Percentiles rank a stretch among this genome's conserved stretches.
These are phyloP conservation scores for Diarsia brunnea DNA, from an alignment of 2,888 invertebrate genomes.

Conservation along the genomic window DNA sequence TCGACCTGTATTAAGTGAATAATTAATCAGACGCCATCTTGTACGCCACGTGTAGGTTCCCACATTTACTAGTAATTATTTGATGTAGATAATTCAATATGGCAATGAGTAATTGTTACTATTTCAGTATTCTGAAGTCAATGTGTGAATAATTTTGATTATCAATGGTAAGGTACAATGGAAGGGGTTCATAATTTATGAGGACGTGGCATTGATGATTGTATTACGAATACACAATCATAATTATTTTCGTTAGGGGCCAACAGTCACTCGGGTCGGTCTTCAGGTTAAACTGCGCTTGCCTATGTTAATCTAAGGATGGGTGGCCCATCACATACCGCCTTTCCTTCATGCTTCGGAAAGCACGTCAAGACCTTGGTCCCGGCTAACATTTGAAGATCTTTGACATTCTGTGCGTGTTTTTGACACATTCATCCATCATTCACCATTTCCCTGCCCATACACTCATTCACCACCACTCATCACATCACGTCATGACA, in stretches of 20 bases:
- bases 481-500: too few species aligned
- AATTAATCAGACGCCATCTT: slow-evolving; percentile 28
- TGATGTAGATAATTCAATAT: slow-evolving; percentile 17
- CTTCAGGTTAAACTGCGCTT: too few species aligned
- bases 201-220: not conserved
- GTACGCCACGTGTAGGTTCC: slow-evolving; percentile 21
- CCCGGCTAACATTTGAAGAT: too few species aligned
- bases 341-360: too few species aligned
- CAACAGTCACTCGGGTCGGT: too few species aligned
- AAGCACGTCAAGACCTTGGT: too few species aligned
- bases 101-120: slow-evolving; percentile 6
- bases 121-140: not conserved
- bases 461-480: too few species aligned
- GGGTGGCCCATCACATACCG: too few species aligned
- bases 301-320: too few species aligned
- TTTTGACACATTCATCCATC: too few species aligned
- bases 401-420: too few species aligned
- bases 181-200: slow-evolving; percentile 1
- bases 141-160: not conserved
- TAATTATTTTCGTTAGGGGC: not conserved
- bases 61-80: slow-evolving; percentile 14
- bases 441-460: too few species aligned
- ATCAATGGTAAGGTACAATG: not conserved
- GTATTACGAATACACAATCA: not conserved
- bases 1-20: slow-evolving; percentile 37